Evolutionary conservation across 2,113 vertebrate genomes (phyloP).

Genomic region (Pomatorhinus ruficollis): DNA sequence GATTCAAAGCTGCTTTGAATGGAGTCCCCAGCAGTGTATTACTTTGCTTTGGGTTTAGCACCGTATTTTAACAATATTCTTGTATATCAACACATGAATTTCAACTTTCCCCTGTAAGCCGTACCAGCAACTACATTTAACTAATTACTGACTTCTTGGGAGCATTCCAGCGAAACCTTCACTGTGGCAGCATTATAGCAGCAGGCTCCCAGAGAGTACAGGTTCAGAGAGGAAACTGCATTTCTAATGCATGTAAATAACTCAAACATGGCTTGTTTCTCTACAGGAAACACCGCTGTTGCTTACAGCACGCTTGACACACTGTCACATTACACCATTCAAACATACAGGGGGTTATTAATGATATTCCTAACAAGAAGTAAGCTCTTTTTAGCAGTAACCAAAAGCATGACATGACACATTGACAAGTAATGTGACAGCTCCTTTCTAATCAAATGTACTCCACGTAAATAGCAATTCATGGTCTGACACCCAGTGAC

Average conservation of each 20-base stretch:
- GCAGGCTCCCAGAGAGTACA: accelerated
- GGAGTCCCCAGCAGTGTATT: accelerated
- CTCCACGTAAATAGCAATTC: neutral
- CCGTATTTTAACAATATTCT: neutral
- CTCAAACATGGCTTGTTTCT: neutral
- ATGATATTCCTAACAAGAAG: neutral
- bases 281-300: neutral
- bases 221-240: neutral
- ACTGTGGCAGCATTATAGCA: neutral
- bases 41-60: neutral
- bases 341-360: neutral
- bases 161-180: neutral
- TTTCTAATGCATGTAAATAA: neutral
- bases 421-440: conserved; percentile 27
- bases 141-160: neutral
- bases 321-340: neutral
- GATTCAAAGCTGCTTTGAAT: neutral
- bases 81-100: neutral
- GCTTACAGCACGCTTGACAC: neutral
- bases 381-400: conserved; percentile 4
- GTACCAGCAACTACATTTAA: neutral
- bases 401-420: conserved; percentile 26
- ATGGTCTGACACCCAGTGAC: neutral
- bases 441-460: conserved; percentile 13
- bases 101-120: neutral